Conservation (phyloP, 2,797 vertebrate genomes). For the Neomorphus geoffroyi region DNA sequence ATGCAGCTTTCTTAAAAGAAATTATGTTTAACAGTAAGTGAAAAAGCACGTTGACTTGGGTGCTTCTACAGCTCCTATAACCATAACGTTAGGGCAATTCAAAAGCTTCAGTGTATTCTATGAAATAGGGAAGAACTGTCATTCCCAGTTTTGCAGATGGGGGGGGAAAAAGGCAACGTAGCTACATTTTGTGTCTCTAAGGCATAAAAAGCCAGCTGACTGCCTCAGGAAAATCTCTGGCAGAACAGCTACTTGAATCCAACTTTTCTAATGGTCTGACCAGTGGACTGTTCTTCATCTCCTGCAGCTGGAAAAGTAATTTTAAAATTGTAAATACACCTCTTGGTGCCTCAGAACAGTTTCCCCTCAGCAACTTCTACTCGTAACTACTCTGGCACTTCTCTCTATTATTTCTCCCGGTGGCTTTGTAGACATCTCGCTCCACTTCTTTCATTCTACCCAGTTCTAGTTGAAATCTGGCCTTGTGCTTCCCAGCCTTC, state of each 20-base stretch:
- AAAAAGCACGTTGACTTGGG: background rate
- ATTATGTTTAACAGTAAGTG: background rate
- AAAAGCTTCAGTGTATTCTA: background rate
- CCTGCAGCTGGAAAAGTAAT: background rate
- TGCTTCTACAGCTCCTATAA: background rate
- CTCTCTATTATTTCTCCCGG: background rate
- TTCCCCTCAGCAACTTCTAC: background rate
- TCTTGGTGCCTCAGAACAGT: background rate
- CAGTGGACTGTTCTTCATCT: background rate
- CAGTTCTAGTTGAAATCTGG: constrained; percentile 4
- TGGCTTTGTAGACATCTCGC: constrained; percentile 2
- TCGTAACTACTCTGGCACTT: background rate
- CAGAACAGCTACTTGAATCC: background rate
- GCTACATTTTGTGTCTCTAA: background rate
- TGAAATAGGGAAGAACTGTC: background rate
- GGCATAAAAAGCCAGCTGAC: background rate
- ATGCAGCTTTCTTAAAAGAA: background rate
- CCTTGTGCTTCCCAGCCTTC: background rate
- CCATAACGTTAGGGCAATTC: background rate
- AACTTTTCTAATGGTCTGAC: background rate
- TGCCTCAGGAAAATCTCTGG: background rate
- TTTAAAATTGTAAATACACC: background rate
- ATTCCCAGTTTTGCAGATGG: background rate
- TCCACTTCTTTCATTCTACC: constrained; percentile 1
- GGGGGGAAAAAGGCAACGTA: background rate